A percentile compares a stretch with the other conserved stretches of the same genome.
These are phyloP conservation scores for Meandrina meandrites DNA, from an alignment of 92 coral and sea anemone genomes.

Conservation along the genomic window DNA sequence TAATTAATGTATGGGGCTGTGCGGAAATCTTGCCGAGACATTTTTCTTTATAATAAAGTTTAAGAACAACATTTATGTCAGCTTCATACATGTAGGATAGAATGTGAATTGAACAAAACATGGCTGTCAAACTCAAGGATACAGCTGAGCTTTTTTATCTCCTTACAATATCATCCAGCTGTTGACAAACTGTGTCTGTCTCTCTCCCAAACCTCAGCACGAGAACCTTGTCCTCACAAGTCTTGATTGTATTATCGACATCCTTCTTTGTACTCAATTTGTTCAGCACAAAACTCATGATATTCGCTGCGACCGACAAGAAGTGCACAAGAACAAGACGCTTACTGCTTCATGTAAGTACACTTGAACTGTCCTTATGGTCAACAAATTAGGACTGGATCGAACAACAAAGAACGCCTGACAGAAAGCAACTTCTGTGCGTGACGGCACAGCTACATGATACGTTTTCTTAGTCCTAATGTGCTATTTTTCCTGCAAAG, in stretches of 20 bases:
- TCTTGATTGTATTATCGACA: slow-evolving; percentile 89
- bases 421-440: background rate
- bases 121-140: slow-evolving; percentile 9
- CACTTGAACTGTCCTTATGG: background rate
- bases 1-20: too few species aligned
- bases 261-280: slow-evolving; percentile 84
- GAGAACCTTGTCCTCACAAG: slow-evolving; percentile 94
- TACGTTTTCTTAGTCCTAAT: background rate
- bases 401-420: slow-evolving; percentile 34
- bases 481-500: background rate
- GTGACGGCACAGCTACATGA: too few species aligned
- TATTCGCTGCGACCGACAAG: background rate
- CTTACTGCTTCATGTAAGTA: background rate
- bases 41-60: too few species aligned
- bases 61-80: too few species aligned
- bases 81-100: too few species aligned
- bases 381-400: slow-evolving; percentile 20
- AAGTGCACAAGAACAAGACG: too few species aligned
- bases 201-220: slow-evolving; percentile 95
- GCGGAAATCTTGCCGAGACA: too few species aligned
- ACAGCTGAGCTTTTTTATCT: slow-evolving; percentile 8
- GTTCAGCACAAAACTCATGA: slow-evolving; percentile 87
- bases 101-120: too few species aligned
- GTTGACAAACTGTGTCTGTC: slow-evolving; percentile 86
- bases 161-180: slow-evolving; percentile 96